These are phyloP conservation scores for Bombyx mandarina DNA, from an alignment of 1,140 invertebrate species.

Conservation along the genomic window DNA sequence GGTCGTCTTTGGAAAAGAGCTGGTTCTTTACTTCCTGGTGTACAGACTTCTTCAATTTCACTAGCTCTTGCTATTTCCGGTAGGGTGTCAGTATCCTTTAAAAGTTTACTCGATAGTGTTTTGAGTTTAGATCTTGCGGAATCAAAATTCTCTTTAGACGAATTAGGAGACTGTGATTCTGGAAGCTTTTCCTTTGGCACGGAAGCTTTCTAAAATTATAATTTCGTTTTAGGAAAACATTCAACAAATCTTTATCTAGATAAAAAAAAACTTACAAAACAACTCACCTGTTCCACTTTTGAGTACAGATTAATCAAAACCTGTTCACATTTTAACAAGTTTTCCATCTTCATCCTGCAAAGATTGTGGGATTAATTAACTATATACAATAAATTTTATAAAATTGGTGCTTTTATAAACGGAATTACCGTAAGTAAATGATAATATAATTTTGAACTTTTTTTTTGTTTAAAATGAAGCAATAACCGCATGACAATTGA, in stretches of 20 bases:
- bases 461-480: too few relatives aligned
- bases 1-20: conserved; percentile 57
- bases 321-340: conserved; percentile 75
- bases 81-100: conserved; percentile 29
- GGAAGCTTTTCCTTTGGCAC: not conserved
- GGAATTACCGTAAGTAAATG: not conserved
- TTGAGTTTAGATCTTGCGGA: conserved; percentile 40
- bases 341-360: conserved; percentile 77
- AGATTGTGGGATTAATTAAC: conserved; percentile 11
- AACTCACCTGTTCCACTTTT: conserved; percentile 74
- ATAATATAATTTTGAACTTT: too few relatives aligned
- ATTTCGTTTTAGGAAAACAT: too few relatives aligned
- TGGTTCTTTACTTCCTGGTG: conserved; percentile 49
- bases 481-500: too few relatives aligned
- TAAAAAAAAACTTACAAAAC: not conserved
- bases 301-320: conserved; percentile 75
- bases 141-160: conserved; percentile 24
- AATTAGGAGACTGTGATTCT: conserved; percentile 3
- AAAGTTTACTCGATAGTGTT: conserved; percentile 23
- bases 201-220: conserved; percentile 11
- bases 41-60: conserved; percentile 36
- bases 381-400: not conserved
- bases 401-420: not conserved
- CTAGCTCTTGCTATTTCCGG: conserved; percentile 47
- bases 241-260: too few relatives aligned